Evolutionary conservation across 2,113 vertebrate species (phyloP).

Genomic region (Hylia prasina): DNA sequence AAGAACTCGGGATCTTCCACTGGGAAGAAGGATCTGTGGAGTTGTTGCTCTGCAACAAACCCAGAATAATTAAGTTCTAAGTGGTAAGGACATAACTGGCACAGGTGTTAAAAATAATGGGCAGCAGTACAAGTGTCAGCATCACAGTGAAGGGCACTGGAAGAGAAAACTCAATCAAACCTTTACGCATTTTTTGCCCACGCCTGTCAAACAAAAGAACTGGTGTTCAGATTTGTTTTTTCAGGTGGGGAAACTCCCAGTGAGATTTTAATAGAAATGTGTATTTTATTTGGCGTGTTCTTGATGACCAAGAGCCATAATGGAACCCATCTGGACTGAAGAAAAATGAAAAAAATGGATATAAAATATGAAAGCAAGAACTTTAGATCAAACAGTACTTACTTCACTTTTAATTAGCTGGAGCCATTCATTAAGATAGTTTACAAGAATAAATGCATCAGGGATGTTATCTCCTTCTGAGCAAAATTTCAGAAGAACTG

Average conservation of each 20-base stretch:
- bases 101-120: not conserved
- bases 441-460: constrained; percentile 84
- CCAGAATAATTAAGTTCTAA: not conserved
- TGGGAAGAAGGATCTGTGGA: constrained; percentile 32
- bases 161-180: not conserved
- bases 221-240: not conserved
- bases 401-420: constrained; percentile 82
- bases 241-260: not conserved
- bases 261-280: not conserved
- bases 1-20: constrained; percentile 91
- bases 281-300: not conserved
- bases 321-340: not conserved
- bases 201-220: not conserved
- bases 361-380: not conserved
- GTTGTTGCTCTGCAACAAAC: constrained; percentile 52
- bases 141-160: not conserved
- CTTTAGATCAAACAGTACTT: constrained; percentile 59
- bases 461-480: constrained; percentile 97
- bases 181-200: not conserved
- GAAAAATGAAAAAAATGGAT: not conserved
- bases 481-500: constrained; percentile 90
- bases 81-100: not conserved
- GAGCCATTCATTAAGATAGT: constrained; percentile 91
- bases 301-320: not conserved
- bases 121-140: not conserved